Evolutionary conservation across 2,888 invertebrate species (phyloP), one percentile per base, ranked within the genome.

Genomic region (Spodoptera picta): DNA sequence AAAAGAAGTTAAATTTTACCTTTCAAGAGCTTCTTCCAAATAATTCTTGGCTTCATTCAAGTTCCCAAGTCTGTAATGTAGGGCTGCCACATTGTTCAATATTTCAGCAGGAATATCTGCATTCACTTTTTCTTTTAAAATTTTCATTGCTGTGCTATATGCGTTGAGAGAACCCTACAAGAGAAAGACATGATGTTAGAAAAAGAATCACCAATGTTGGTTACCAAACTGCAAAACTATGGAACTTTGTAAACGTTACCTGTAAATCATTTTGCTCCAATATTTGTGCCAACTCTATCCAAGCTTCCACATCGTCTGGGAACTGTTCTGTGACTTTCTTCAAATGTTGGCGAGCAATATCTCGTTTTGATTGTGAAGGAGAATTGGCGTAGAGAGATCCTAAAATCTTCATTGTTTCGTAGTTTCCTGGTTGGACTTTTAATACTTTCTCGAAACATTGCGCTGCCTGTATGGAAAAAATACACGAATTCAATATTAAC

Each of bases 361-460:
- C 98, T 9, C 99, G 95, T 89, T 98, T 98, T 0, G 98, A 97
- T 86, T 98, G 98, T 3, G 98, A 98, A 14, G 96, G 95, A 0
- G 98, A 98, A 84, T 97, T 97, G 0, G 99, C 99, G 88, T 99
- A 99, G 0, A 99, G 94, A 0, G 99, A 99, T 2, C 99, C 99
- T 10, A 99, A 95, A 79, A 99, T 99, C 94, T 99, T 99, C 98
- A 99, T 99, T 0, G 99, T 99, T 91, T 99, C 99, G 85, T 99
- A 99, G 94, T 99, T 99, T 43, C 98, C 98, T 0, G 99, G 99
- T 88, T 99, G 98, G 0, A 97, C 98, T 95, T 99, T 99, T 5
- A 99, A 93, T 1, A 99, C 99, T 93, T 99, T 99, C 93, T 99
- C 99, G 90, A 99, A 99, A 89, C 99, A 99, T 88, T 98, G 98